A percentile compares a stretch with the other conserved stretches of the same genome.
These are phyloP conservation scores for Drosophila ercepeae DNA, from an alignment of 1,140 invertebrate genomes.

Conservation along the genomic window DNA sequence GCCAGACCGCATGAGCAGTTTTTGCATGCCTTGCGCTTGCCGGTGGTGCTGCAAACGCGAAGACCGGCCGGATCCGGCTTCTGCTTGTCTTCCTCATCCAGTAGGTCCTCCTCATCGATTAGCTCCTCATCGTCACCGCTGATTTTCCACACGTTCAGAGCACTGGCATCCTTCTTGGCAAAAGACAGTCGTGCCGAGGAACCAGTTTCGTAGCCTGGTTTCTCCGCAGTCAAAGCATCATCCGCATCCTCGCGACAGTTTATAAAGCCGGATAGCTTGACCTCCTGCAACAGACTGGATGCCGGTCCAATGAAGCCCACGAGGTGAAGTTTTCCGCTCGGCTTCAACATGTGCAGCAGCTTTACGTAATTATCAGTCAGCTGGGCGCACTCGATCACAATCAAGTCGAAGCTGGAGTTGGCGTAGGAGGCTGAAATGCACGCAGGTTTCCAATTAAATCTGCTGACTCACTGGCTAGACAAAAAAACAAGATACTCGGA, in stretches of 20 bases:
- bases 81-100: constrained; percentile 95
- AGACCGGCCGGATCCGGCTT: constrained; percentile 93
- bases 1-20: constrained; percentile 98
- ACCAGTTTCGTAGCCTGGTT: constrained; percentile 88
- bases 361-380: constrained; percentile 85
- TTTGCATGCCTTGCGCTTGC: constrained; percentile 98
- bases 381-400: constrained; percentile 86
- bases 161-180: constrained; percentile 57
- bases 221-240: constrained; percentile 84
- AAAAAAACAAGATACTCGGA: constrained; percentile 1
- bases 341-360: constrained; percentile 86
- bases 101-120: constrained; percentile 93
- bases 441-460: constrained; percentile 21
- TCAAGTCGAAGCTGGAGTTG: constrained; percentile 86
- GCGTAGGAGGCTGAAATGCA: constrained; percentile 84
- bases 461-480: constrained; percentile 58
- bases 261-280: constrained; percentile 88
- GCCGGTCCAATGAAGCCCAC: constrained; percentile 82
- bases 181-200: constrained; percentile 85
- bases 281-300: constrained; percentile 82
- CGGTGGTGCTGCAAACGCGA: constrained; percentile 94
- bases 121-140: constrained; percentile 89
- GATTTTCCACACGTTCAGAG: constrained; percentile 84
- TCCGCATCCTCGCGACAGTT: constrained; percentile 84
- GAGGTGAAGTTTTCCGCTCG: constrained; percentile 85